Evolutionary conservation across 2,797 vertebrate species (phyloP), one percentile per base, ranked within the genome.

Genomic region (Chelidonichthys spinosus): DNA sequence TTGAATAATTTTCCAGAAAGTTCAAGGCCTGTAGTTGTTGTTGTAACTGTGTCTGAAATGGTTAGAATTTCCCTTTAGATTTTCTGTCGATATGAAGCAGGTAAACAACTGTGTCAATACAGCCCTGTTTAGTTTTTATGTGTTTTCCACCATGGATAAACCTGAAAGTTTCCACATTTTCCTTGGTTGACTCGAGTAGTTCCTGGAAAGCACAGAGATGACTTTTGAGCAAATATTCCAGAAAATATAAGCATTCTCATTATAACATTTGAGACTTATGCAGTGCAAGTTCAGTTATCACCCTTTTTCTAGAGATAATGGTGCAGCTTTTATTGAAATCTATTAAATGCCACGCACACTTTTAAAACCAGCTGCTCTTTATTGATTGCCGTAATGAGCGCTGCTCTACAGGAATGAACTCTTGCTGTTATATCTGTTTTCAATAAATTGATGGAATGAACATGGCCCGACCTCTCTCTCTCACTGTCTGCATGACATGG

Each of bases 361-460:
- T 72, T 85, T 63, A 74, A 89, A 84, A 83, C 35, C 68, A 74
- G 44, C 40, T 35, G 0, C 59, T 83, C 63, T 75, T 83, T 86
- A 88, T 85, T 80, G 77, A 89, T 90, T 80, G 56, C 66, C 73
- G 73, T 72, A 78, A 70, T 81, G 54, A 58, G 17, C 43, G n/a
- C 46, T 68, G 81, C 75, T 76, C 77, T 65, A 85, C 53, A 73
- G 73, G 70, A 88, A 84, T 60, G 43, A 81, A 79, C 56, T 60
- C 66, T 72, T 86, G 74, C 78, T 86, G 73, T 76, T 82, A 72
- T 86, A 83, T 90, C 86, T 92, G 88, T 79, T 92, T 92, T 84
- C 76, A 92, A 87, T 93, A 83, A 91, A 91, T 85, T 59, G 59
- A 77, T 77, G 75, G 75, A 82, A 83, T 79, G 78, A 89, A 68